phyloP scores from a whole-genome alignment of 2,888 invertebrate genomes.

The Eudasyphora cyanicolor region DNA sequence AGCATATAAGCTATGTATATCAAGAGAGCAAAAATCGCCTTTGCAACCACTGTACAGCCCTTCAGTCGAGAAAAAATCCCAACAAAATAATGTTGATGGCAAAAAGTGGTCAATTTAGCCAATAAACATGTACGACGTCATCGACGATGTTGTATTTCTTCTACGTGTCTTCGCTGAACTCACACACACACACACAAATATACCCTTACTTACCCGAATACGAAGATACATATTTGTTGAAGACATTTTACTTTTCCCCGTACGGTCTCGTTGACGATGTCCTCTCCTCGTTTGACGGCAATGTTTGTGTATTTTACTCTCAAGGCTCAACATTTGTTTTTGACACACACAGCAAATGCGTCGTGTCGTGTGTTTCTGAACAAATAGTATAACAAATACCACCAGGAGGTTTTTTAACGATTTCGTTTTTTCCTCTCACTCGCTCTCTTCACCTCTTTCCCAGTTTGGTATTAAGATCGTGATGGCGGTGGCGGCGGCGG shows the following conservation, averaged over 20 bases:
- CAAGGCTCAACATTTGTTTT: slow-evolving; percentile 24
- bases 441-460: not conserved
- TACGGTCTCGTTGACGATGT: not conserved
- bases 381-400: not conserved
- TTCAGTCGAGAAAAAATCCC: too few species aligned
- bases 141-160: not conserved
- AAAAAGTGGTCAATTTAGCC: slow-evolving; percentile 31
- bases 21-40: too few species aligned
- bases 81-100: not conserved
- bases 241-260: not conserved
- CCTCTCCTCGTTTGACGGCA: too few species aligned
- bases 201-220: not conserved
- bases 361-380: not conserved
- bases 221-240: not conserved
- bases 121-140: not conserved
- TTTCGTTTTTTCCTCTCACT: not conserved
- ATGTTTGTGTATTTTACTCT: not conserved
- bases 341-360: slow-evolving; percentile 22
- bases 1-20: too few species aligned
- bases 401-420: not conserved
- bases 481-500: not conserved
- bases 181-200: not conserved
- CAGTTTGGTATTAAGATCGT: not conserved
- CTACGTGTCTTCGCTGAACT: not conserved
- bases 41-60: not conserved